Conservation (phyloP, 2,888 invertebrate genomes). For the Cataglyphis cursor region DNA sequence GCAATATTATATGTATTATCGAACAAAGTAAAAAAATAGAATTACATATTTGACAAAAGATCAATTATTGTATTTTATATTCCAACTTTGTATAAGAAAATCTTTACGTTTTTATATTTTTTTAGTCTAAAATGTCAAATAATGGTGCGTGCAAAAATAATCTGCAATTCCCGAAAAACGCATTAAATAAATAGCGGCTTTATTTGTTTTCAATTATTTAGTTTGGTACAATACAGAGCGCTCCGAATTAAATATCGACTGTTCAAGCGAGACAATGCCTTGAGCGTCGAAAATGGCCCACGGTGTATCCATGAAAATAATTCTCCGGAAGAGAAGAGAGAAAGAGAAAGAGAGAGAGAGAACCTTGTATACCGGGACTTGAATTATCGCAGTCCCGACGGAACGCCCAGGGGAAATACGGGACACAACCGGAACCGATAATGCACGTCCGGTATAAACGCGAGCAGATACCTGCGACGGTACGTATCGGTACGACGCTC, state of each 20-base stretch:
- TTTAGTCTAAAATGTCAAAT: neutral
- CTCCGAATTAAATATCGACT: neutral
- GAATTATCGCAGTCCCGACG: conserved; percentile 79
- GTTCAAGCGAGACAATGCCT: conserved; percentile 17
- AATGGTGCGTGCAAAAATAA: neutral
- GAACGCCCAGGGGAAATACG: conserved; percentile 79
- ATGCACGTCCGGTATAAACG: conserved; percentile 78
- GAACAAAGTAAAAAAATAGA: neutral
- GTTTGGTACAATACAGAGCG: neutral
- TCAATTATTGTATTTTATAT: neutral
- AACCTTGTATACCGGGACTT: conserved; percentile 46
- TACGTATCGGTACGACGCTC: conserved; percentile 52
- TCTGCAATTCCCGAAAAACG: neutral
- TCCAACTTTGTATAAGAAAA: neutral
- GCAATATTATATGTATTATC: neutral
- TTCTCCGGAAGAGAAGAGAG: conserved; percentile 47
- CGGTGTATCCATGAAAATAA: conserved; percentile 61
- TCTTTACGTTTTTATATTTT: neutral
- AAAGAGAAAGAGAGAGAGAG: conserved; percentile 26
- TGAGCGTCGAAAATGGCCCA: conserved; percentile 62
- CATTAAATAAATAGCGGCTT: neutral
- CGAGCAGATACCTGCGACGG: conserved; percentile 58
- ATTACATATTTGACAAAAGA: neutral
- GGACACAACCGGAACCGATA: conserved; percentile 77
- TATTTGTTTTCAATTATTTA: conserved; percentile 29